These are phyloP conservation scores for Drosophila novamexicana DNA, from an alignment of 1,140 invertebrate genomes.

Conservation along the genomic window DNA sequence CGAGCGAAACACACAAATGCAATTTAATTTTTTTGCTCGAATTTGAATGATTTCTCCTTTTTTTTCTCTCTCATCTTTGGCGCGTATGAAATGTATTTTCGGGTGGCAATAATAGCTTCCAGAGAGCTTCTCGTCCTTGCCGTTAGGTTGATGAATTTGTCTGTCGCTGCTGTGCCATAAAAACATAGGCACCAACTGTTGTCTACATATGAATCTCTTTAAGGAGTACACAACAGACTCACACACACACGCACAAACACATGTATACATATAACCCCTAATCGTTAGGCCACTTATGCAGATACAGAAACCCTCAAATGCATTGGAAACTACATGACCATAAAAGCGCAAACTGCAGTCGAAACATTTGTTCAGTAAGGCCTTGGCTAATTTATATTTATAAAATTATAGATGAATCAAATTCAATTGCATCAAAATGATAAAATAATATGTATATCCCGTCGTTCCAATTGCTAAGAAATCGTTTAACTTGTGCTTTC, in stretches of 20 bases:
- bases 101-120: slow-evolving; percentile 73
- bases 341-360: slow-evolving; percentile 24
- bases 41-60: slow-evolving; percentile 34
- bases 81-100: slow-evolving; percentile 81
- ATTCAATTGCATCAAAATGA: too few relatives aligned
- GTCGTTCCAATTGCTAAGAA: too few relatives aligned
- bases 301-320: slow-evolving; percentile 43
- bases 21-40: slow-evolving; percentile 71
- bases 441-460: too few relatives aligned
- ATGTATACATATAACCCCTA: slow-evolving; percentile 12
- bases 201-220: slow-evolving; percentile 83
- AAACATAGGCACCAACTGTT: slow-evolving; percentile 79
- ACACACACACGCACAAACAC: slow-evolving; percentile 6
- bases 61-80: slow-evolving; percentile 59
- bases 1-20: slow-evolving; percentile 75
- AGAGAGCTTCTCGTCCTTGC: slow-evolving; percentile 62
- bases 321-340: slow-evolving; percentile 35
- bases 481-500: too few relatives aligned
- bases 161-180: slow-evolving; percentile 66
- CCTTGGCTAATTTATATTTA: too few relatives aligned
- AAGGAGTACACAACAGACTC: slow-evolving; percentile 46
- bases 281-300: slow-evolving; percentile 42
- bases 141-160: slow-evolving; percentile 76
- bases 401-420: too few relatives aligned
- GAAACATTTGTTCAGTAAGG: too few relatives aligned